These are phyloP conservation scores for Aplysia californica DNA, from an alignment of 1,140 invertebrate genomes.

Conservation along the genomic window DNA sequence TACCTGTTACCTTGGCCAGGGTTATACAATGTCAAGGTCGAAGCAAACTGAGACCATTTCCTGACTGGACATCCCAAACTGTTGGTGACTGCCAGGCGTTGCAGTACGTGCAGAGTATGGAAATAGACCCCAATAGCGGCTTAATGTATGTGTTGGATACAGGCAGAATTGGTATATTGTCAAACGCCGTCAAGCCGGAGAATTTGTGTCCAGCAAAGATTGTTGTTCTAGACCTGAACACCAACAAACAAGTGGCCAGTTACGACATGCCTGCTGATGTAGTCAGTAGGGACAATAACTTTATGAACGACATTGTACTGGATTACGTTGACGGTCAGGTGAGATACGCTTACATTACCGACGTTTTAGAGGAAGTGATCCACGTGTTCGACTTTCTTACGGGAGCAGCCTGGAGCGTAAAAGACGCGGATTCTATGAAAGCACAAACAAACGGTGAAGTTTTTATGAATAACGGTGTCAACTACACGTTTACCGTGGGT, in stretches of 20 bases:
- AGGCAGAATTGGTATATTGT: slow-evolving; percentile 1
- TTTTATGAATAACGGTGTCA: background rate
- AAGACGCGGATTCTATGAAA: slow-evolving; percentile 29
- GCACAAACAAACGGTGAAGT: too few species aligned
- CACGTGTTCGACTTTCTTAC: slow-evolving; percentile 41
- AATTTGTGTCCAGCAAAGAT: slow-evolving; percentile 48
- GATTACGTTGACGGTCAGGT: too few species aligned
- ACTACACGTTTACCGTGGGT: too few species aligned
- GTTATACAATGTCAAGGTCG: background rate
- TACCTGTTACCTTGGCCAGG: slow-evolving; percentile 22
- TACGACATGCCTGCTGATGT: slow-evolving; percentile 39
- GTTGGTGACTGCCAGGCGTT: too few species aligned
- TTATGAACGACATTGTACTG: slow-evolving; percentile 52
- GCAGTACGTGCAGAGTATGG: slow-evolving; percentile 52
- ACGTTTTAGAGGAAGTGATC: slow-evolving; percentile 38
- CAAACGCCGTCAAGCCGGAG: background rate
- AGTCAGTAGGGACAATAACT: slow-evolving; percentile 32
- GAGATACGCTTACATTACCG: slow-evolving; percentile 51
- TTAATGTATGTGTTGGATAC: slow-evolving; percentile 55
- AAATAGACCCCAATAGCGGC: slow-evolving; percentile 49
- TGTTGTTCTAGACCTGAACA: slow-evolving; percentile 46
- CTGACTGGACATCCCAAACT: slow-evolving; percentile 45
- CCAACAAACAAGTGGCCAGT: slow-evolving; percentile 23
- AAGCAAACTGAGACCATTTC: slow-evolving; percentile 42
- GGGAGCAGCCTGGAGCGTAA: slow-evolving; percentile 31